Evolutionary conservation across 2,888 invertebrate genomes (phyloP), one percentile per base, ranked within the genome.

Genomic region (Brenthis ino): DNA sequence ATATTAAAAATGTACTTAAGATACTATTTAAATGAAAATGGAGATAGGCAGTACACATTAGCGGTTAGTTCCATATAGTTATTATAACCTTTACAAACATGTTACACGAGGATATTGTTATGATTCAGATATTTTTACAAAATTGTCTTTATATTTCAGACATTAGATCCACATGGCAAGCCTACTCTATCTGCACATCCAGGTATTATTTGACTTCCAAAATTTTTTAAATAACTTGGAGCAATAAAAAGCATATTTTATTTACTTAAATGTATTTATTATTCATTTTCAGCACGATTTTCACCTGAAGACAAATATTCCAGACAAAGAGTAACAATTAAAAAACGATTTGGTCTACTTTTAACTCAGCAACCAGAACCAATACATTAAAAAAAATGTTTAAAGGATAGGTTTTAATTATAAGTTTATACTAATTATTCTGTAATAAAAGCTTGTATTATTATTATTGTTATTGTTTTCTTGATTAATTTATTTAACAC

Each of bases 221-320:
- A 4, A 5, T 64, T 48, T 24, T 51, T 57, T 50, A 14, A 50
- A 50, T 43, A 33, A 51, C 61, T 37, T 54, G 16, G 24, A 61
- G 51, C 11, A 57, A 20, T 63, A 28, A 50, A 60, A 43, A 28
- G 53, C 13, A 28, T 20, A 28, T 43, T 47, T 54, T 56, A 14
- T 56, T 47, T 47, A 43, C 37, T 43, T 43, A 11, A 1, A 37
- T 8, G 12, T 33, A n/a, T 12, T 13, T 43, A 53, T 54, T 24
- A 43, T 64, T 51, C 16, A 43, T 61, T 94, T 94, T 53, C 88
- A 96, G 98, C 99, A 69, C 96, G 98, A 57, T 99, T 99, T 86
- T 98, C 99, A 1, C 98, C 99, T 0, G 98, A 98, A 87, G 99
- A 99, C 85, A 97, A 97, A 86, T 98, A 96, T 87, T 98, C 98